Evolutionary conservation across 2,888 invertebrate genomes (phyloP).

Genomic region (Trachelus troglodyta): DNA sequence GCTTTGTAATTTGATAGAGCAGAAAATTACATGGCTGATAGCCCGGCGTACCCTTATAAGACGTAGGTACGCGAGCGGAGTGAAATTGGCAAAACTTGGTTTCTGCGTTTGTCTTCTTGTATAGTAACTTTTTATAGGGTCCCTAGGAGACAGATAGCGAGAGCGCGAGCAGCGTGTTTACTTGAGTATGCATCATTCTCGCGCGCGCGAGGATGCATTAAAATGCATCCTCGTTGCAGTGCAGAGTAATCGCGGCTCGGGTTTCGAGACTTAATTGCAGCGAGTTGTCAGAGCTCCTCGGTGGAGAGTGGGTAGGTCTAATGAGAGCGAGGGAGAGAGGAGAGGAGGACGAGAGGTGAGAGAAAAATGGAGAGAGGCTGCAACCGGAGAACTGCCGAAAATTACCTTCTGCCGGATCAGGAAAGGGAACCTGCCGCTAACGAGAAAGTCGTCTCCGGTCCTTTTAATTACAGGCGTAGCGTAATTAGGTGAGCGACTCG

Average conservation of each 20-base stretch:
- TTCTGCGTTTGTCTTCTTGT: no score
- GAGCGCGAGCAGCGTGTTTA: no score
- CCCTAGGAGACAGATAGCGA: no score
- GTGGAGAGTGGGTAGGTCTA: neutral
- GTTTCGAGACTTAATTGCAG: slow-evolving; percentile 54
- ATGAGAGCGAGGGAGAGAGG: neutral
- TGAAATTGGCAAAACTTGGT: no score
- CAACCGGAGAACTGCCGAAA: neutral
- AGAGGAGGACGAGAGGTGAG: neutral
- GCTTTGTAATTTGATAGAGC: no score
- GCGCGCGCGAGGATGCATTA: slow-evolving; percentile 28
- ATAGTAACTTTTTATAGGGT: no score
- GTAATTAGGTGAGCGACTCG: neutral
- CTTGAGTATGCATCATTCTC: no score
- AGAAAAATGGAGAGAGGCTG: neutral
- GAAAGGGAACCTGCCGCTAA: neutral
- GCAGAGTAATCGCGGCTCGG: slow-evolving; percentile 32
- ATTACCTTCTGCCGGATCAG: slow-evolving; percentile 2
- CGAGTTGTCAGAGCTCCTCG: slow-evolving; percentile 10
- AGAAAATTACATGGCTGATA: no score
- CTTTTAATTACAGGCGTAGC: neutral
- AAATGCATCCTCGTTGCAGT: slow-evolving; percentile 30
- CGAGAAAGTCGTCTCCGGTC: slow-evolving; percentile 3
- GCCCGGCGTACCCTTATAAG: no score
- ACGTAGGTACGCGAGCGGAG: no score